phyloP scores from a whole-genome alignment of 2,888 invertebrate genomes.

The Elgonia sp. region DNA sequence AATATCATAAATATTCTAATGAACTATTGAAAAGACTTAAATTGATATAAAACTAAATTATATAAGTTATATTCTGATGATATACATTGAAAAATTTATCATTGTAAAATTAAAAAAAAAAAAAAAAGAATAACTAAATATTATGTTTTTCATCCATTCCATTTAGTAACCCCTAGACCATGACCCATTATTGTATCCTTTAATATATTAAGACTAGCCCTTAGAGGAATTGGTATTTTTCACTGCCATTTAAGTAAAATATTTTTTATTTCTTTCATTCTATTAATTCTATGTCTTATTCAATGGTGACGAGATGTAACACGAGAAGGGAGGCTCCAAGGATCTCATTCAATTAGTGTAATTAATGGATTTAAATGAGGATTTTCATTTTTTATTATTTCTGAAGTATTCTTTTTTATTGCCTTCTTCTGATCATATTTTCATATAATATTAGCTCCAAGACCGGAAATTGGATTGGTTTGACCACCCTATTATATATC shows the following conservation, averaged over 20 bases:
- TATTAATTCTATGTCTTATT: slow-evolving; percentile 84
- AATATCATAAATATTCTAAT: no score
- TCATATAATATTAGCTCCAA: slow-evolving; percentile 67
- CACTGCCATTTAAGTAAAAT: slow-evolving; percentile 87
- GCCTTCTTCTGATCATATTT: slow-evolving; percentile 83
- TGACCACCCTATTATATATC: slow-evolving; percentile 90
- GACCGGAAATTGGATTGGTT: slow-evolving; percentile 88
- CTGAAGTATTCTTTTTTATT: slow-evolving; percentile 86
- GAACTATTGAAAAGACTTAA: no score
- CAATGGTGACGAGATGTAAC: slow-evolving; percentile 92
- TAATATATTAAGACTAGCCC: slow-evolving; percentile 88
- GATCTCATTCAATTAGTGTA: slow-evolving; percentile 89
- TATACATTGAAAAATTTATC: no score
- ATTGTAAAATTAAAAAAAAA: no score
- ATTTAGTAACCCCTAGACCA: slow-evolving; percentile 90
- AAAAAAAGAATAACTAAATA: no score
- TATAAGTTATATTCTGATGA: no score
- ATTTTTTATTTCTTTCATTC: slow-evolving; percentile 76
- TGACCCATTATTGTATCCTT: slow-evolving; percentile 89
- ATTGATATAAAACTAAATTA: no score
- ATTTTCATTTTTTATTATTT: slow-evolving; percentile 88
- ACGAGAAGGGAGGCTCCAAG: slow-evolving; percentile 91
- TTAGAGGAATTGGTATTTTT: slow-evolving; percentile 90
- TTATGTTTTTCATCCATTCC: slow-evolving; percentile 87
- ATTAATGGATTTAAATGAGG: slow-evolving; percentile 90